Evolutionary conservation across 1,140 invertebrate species (phyloP).

Genomic region (Pseudomyrmex cubaensis): DNA sequence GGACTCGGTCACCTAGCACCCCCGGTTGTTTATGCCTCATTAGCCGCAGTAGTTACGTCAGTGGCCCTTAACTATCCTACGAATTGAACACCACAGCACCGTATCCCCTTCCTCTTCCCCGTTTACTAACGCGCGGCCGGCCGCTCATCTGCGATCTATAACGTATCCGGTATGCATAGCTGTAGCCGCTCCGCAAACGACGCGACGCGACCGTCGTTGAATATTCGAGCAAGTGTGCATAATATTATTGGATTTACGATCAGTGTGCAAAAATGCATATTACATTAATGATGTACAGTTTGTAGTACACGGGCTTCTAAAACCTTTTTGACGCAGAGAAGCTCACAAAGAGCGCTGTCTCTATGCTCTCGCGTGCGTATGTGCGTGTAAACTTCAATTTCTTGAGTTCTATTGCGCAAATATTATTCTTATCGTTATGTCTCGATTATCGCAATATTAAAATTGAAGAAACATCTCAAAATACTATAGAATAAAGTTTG

Average conservation of each 20-base stretch:
- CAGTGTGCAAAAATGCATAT: constrained; percentile 51
- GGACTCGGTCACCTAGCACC: constrained; percentile 65
- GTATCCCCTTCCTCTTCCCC: constrained; percentile 18
- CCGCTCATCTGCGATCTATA: constrained; percentile 61
- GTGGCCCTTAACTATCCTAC: constrained; percentile 77
- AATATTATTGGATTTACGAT: constrained; percentile 51
- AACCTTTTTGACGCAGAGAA: constrained; percentile 5
- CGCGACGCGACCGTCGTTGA: constrained; percentile 52
- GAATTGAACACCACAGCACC: constrained; percentile 70
- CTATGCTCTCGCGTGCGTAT: no score
- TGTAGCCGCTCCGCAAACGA: constrained; percentile 14
- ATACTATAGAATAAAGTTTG: background rate
- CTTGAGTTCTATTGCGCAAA: background rate
- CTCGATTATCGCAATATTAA: background rate
- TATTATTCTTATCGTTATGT: background rate
- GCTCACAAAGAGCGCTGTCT: background rate
- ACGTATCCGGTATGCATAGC: constrained; percentile 58
- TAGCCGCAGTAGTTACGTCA: constrained; percentile 78
- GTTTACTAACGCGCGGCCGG: constrained; percentile 58
- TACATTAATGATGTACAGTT: constrained; percentile 45
- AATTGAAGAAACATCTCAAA: background rate
- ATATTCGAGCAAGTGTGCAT: constrained; percentile 46
- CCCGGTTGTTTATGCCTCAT: constrained; percentile 79
- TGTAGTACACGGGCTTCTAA: background rate
- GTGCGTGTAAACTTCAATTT: background rate